These are phyloP conservation scores for Brachionus manjavacas DNA, from an alignment of 1,140 invertebrate genomes.

Conservation along the genomic window DNA sequence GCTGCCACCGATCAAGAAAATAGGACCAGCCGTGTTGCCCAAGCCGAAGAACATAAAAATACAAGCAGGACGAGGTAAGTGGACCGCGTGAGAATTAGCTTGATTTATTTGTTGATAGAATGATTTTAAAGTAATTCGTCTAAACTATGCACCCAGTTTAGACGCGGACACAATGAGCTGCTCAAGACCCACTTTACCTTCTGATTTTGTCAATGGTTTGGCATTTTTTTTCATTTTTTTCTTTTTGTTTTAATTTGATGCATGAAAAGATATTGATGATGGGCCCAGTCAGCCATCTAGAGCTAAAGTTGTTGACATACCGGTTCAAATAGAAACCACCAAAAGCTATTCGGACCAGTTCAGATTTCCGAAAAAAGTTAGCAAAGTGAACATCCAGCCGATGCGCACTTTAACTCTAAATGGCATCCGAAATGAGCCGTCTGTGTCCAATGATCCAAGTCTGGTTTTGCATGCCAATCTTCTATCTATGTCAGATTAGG, in stretches of 20 bases:
- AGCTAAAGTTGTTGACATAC: constrained; percentile 24
- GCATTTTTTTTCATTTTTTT: neutral
- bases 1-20: constrained; percentile 27
- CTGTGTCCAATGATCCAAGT: neutral
- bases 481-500: neutral
- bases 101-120: neutral
- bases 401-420: constrained; percentile 27
- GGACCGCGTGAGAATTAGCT: neutral
- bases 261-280: neutral
- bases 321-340: neutral
- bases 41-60: constrained; percentile 42
- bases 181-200: neutral
- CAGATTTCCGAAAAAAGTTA: neutral
- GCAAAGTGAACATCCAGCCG: neutral
- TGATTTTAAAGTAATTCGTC: constrained; percentile 36
- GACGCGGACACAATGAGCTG: neutral
- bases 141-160: constrained; percentile 36
- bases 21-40: constrained; percentile 33
- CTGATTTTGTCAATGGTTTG: neutral
- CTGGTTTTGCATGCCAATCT: neutral
- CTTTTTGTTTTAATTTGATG: neutral
- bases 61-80: constrained; percentile 40
- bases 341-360: neutral
- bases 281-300: neutral
- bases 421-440: neutral